Percentiles rank a stretch among this genome's conserved stretches.
Evolutionary conservation across 1,140 invertebrate species (phyloP).

Genomic region (Brachystomella parvula): DNA sequence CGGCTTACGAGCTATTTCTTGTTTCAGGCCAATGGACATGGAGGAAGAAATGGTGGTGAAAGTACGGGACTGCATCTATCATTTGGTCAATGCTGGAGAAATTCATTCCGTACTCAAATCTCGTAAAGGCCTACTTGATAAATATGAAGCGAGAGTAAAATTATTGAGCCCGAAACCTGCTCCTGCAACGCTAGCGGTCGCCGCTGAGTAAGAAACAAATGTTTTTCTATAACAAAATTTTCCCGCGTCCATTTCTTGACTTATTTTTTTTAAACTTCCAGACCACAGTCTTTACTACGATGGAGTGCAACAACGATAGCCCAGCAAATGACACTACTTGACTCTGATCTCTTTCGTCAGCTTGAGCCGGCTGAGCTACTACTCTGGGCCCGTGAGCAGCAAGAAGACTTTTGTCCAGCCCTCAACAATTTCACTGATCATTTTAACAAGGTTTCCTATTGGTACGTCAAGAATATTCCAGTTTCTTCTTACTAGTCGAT

Average conservation of each 20-base stretch:
- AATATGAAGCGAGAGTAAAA: conserved; percentile 69
- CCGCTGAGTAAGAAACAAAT: conserved; percentile 40
- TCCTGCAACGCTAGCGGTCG: conserved; percentile 44
- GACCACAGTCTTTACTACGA: conserved; percentile 68
- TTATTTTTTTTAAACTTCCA: conserved; percentile 41
- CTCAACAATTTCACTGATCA: conserved; percentile 95
- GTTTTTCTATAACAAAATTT: conserved; percentile 9
- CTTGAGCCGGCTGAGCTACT: conserved; percentile 95
- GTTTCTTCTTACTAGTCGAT: background rate
- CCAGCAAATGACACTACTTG: conserved; percentile 96
- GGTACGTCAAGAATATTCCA: conserved; percentile 47
- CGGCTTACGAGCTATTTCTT: too few species aligned
- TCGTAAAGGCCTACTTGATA: conserved; percentile 77
- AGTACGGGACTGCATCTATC: conserved; percentile 83
- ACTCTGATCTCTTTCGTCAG: conserved; percentile 89
- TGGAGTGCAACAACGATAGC: conserved; percentile 89
- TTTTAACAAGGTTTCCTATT: conserved; percentile 99
- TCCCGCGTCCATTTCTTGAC: background rate
- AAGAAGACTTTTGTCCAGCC: conserved; percentile 92
- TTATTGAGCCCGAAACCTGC: conserved; percentile 47
- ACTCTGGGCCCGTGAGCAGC: conserved; percentile 94
- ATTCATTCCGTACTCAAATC: conserved; percentile 79
- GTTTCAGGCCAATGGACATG: conserved; percentile 68
- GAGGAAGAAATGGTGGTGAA: conserved; percentile 63
- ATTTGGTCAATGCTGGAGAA: conserved; percentile 70